Percentiles rank a stretch among this genome's conserved stretches.
Evolutionary conservation across 2,113 vertebrate genomes (phyloP).

Genomic region (Canis aureus): DNA sequence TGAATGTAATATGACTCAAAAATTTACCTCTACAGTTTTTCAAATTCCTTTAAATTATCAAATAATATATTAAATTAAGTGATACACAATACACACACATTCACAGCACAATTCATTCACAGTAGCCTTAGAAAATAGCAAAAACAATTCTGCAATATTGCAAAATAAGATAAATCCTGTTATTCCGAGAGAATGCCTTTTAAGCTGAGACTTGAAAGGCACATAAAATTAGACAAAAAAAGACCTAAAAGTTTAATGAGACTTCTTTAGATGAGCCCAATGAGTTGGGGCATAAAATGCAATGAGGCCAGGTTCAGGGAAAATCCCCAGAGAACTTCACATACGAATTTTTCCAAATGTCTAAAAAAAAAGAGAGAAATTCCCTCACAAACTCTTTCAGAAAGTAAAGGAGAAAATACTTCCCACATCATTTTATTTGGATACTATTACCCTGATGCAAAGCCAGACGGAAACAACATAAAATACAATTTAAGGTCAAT

Average conservation of each 20-base stretch:
- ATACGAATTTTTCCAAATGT: not conserved
- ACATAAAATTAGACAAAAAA: not conserved
- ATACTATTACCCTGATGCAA: not conserved
- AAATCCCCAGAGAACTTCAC: not conserved
- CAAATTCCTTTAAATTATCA: not conserved
- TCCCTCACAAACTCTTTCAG: not conserved
- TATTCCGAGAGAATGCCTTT: not conserved
- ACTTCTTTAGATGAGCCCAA: not conserved
- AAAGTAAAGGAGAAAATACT: not conserved
- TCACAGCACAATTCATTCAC: not conserved
- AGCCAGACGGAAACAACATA: not conserved
- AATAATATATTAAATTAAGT: constrained; percentile 1
- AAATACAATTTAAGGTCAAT: not conserved
- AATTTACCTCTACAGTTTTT: not conserved
- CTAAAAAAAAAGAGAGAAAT: constrained; percentile 11
- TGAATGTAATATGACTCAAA: not conserved
- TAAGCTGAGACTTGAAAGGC: not conserved
- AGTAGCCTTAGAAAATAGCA: not conserved
- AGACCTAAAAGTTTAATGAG: not conserved
- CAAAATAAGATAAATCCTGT: not conserved
- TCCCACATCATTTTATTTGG: not conserved
- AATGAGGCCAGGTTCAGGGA: not conserved
- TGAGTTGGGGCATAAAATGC: not conserved
- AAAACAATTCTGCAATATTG: not conserved
- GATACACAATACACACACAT: not conserved